Evolutionary conservation across 2,797 vertebrate genomes (phyloP).

Genomic region (Pangasius djambal): DNA sequence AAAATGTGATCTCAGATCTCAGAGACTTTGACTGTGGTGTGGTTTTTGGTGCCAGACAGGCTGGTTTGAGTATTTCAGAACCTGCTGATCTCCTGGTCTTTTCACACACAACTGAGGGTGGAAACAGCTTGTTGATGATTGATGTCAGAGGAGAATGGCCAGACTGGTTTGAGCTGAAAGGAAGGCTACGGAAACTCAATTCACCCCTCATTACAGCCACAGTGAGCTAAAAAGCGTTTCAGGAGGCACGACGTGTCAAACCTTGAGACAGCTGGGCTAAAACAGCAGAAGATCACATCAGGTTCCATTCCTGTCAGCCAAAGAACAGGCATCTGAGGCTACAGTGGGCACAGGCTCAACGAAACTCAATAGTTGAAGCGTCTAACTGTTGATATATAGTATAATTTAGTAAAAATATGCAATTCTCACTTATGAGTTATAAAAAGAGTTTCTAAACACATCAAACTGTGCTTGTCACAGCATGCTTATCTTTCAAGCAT

Average conservation of each 20-base stretch:
- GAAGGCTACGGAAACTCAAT: neutral
- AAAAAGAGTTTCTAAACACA: conserved; percentile 24
- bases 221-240: neutral
- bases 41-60: neutral
- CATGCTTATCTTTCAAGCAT: conserved; percentile 40
- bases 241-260: neutral
- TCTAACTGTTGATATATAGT: neutral
- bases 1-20: neutral
- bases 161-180: neutral
- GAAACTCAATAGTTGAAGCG: neutral
- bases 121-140: neutral
- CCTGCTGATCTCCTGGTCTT: neutral
- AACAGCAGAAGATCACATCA: neutral
- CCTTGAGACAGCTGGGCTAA: neutral
- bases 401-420: neutral
- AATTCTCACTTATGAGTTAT: conserved; percentile 36
- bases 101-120: neutral
- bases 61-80: neutral
- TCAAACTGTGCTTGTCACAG: conserved; percentile 40
- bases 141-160: neutral
- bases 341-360: neutral
- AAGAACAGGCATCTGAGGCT: neutral
- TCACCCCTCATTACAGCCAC: neutral
- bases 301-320: neutral
- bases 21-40: neutral